phyloP scores from a whole-genome alignment of 35 echinoderm and acorn worm species.

The Amphiura filiformis region DNA sequence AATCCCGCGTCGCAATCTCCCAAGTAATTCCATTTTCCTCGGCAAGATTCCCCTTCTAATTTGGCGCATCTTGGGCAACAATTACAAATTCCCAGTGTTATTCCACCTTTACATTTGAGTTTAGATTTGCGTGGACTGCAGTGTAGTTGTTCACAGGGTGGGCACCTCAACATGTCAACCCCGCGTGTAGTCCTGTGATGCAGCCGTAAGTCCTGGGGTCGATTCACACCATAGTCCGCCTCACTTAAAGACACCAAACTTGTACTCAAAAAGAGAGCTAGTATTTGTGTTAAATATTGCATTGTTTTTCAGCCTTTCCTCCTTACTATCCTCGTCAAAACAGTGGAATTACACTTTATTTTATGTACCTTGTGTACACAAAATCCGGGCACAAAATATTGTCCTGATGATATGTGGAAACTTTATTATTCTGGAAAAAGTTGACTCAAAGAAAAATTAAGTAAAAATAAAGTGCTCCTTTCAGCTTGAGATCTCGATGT shows the following conservation, averaged over 20 bases:
- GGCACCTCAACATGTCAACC: constrained; percentile 51
- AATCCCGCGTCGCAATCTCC: constrained; percentile 79
- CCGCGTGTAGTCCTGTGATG: background rate
- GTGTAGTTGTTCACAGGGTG: constrained; percentile 75
- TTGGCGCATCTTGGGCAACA: constrained; percentile 92
- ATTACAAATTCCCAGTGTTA: constrained; percentile 77
- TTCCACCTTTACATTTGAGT: constrained; percentile 79
- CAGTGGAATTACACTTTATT: too few species aligned
- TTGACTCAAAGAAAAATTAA: too few species aligned
- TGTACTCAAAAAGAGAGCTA: background rate
- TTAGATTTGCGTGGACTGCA: constrained; percentile 79
- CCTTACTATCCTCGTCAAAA: too few species aligned
- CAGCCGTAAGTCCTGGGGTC: background rate
- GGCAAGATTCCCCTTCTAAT: constrained; percentile 76
- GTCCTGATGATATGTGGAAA: too few species aligned
- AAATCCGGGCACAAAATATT: too few species aligned
- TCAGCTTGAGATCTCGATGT: too few species aligned
- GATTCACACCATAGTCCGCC: background rate
- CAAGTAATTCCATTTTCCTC: constrained; percentile 85
- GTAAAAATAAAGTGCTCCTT: too few species aligned
- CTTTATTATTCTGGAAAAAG: too few species aligned
- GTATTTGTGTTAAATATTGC: background rate
- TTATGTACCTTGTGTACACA: too few species aligned
- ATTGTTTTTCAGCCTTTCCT: background rate
- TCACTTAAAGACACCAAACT: background rate